These are phyloP conservation scores for Aradus depressus DNA, from an alignment of 2,888 invertebrate genomes.

Conservation along the genomic window DNA sequence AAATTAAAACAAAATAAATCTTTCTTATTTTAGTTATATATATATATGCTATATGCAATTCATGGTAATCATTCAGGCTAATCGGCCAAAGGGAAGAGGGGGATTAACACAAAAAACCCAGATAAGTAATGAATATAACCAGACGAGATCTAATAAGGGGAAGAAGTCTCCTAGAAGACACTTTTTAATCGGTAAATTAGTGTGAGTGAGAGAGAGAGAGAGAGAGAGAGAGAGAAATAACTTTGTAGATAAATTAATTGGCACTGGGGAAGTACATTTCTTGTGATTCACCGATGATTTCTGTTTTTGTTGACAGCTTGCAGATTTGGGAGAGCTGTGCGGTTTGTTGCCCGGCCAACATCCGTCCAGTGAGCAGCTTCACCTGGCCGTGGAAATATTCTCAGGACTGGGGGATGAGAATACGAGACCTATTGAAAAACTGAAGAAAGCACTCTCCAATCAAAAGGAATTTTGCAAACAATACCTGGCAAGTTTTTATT, in stretches of 20 bases:
- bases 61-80: too few relatives aligned
- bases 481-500: conserved; percentile 52
- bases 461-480: conserved; percentile 79
- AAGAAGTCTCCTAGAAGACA: too few relatives aligned
- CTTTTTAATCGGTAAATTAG: too few relatives aligned
- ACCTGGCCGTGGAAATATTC: conserved; percentile 78
- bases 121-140: too few relatives aligned
- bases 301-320: conserved; percentile 45
- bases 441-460: conserved; percentile 83
- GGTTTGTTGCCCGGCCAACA: conserved; percentile 75
- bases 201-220: too few relatives aligned
- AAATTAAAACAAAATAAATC: background rate
- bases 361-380: conserved; percentile 78
- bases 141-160: too few relatives aligned
- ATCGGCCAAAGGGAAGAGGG: too few relatives aligned
- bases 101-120: too few relatives aligned
- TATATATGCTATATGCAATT: too few relatives aligned
- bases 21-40: too few relatives aligned
- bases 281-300: background rate
- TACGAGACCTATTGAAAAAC: conserved; percentile 58
- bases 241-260: background rate
- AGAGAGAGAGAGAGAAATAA: too few relatives aligned
- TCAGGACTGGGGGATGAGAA: conserved; percentile 75
- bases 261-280: background rate
- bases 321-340: conserved; percentile 76